Conservation (phyloP, 1,140 invertebrate species). For the Thaumatotibia leucotreta region DNA sequence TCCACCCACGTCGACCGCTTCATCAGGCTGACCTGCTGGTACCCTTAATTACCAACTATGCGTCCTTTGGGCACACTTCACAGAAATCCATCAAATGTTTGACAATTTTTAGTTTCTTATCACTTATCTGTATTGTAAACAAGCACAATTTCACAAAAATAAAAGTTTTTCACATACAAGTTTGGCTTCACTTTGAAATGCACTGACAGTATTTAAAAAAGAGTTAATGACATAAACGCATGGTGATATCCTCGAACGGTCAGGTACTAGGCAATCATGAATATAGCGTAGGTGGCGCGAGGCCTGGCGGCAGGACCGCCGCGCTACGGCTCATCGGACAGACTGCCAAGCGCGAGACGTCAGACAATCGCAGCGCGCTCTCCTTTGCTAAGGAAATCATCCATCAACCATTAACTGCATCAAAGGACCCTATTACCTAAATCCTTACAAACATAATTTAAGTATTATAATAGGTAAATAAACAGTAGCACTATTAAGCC, state of each 20-base stretch:
- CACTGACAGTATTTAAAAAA: neutral
- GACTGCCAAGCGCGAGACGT: slow-evolving; percentile 43
- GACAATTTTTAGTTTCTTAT: neutral
- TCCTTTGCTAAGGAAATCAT: slow-evolving; percentile 51
- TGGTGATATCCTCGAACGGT: slow-evolving; percentile 14
- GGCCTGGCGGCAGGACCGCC: slow-evolving; percentile 65
- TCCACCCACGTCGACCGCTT: slow-evolving; percentile 75
- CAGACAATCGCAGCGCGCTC: slow-evolving; percentile 28
- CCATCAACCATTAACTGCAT: slow-evolving; percentile 19
- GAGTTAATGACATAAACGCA: neutral
- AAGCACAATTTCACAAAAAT: neutral
- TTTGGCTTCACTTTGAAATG: neutral
- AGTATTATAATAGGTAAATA: neutral
- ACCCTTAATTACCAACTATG: slow-evolving; percentile 29
- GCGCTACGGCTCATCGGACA: slow-evolving; percentile 69
- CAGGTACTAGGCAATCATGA: slow-evolving; percentile 40
- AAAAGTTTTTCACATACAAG: neutral
- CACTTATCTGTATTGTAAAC: neutral
- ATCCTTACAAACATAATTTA: slow-evolving; percentile 13
- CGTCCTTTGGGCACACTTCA: slow-evolving; percentile 26
- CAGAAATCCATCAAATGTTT: slow-evolving; percentile 31
- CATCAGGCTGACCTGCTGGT: slow-evolving; percentile 58
- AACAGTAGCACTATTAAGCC: neutral
- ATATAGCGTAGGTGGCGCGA: slow-evolving; percentile 32
- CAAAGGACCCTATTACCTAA: slow-evolving; percentile 22